These are phyloP conservation scores for Furcula furcula DNA, from an alignment of 2,888 invertebrate genomes.

Conservation along the genomic window DNA sequence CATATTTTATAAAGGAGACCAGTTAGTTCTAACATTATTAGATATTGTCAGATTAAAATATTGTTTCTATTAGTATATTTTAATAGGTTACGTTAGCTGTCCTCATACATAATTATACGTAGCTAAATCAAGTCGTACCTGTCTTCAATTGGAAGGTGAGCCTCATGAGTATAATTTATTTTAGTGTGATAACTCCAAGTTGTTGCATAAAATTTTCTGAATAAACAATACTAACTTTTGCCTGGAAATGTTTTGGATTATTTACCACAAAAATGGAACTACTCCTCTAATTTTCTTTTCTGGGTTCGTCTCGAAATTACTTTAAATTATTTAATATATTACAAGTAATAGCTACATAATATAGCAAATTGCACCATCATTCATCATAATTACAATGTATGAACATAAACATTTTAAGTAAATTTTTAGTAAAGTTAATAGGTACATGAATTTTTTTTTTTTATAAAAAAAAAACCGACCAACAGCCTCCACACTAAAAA, in stretches of 20 bases:
- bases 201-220: constrained; percentile 75
- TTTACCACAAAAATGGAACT: constrained; percentile 24
- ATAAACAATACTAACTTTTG: constrained; percentile 79
- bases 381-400: too few species aligned
- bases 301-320: too few species aligned
- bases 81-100: constrained; percentile 73
- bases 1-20: constrained; percentile 71
- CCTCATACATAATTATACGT: constrained; percentile 61
- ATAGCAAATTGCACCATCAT: too few species aligned
- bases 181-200: constrained; percentile 76
- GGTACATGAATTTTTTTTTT: too few species aligned
- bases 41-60: constrained; percentile 67
- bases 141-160: constrained; percentile 63
- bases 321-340: too few species aligned
- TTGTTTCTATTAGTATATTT: constrained; percentile 76
- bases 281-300: too few species aligned
- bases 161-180: constrained; percentile 76
- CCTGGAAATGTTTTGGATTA: constrained; percentile 68
- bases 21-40: constrained; percentile 67
- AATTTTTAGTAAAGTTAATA: too few species aligned
- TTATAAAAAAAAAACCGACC: too few species aligned
- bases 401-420: too few species aligned
- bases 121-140: constrained; percentile 65
- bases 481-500: too few species aligned
- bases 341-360: too few species aligned